These are phyloP conservation scores for Planiliza haematocheilus DNA, from an alignment of 2,113 vertebrate genomes.

Conservation along the genomic window DNA sequence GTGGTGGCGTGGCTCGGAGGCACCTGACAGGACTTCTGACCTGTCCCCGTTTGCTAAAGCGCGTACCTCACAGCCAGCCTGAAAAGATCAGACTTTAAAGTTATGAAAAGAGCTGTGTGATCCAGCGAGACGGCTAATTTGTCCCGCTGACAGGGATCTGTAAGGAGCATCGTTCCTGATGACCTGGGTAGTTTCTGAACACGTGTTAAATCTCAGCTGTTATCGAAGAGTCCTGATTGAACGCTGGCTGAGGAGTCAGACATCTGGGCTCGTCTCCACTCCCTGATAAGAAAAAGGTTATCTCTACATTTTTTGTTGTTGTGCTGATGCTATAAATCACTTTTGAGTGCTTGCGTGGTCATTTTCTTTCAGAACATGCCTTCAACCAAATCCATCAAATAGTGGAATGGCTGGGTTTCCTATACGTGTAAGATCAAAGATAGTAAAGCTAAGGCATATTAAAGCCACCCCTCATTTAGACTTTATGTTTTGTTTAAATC, in stretches of 20 bases:
- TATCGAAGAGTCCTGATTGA: slow-evolving; percentile 5
- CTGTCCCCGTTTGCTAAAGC: background rate
- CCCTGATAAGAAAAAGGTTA: slow-evolving; percentile 35
- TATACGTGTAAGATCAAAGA: slow-evolving; percentile 6
- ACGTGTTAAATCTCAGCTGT: slow-evolving; percentile 7
- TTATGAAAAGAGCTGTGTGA: background rate
- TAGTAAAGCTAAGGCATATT: too few species aligned
- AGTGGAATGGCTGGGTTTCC: slow-evolving; percentile 12
- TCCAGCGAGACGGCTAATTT: background rate
- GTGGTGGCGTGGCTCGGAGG: background rate
- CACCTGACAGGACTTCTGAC: slow-evolving; percentile 45
- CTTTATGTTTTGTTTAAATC: background rate
- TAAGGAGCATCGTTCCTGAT: background rate
- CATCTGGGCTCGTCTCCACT: slow-evolving; percentile 32
- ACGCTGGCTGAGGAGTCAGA: slow-evolving; percentile 8
- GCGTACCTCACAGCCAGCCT: background rate
- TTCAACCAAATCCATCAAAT: slow-evolving; percentile 3
- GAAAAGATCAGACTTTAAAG: background rate
- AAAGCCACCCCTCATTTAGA: too few species aligned
- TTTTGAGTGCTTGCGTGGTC: background rate
- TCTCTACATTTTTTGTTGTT: slow-evolving; percentile 11
- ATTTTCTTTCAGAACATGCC: background rate
- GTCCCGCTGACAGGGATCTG: background rate
- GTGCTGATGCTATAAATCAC: slow-evolving; percentile 2
- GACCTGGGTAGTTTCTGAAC: background rate